Conservation (phyloP, 1,140 invertebrate species). For the Magallana gigas region DNA sequence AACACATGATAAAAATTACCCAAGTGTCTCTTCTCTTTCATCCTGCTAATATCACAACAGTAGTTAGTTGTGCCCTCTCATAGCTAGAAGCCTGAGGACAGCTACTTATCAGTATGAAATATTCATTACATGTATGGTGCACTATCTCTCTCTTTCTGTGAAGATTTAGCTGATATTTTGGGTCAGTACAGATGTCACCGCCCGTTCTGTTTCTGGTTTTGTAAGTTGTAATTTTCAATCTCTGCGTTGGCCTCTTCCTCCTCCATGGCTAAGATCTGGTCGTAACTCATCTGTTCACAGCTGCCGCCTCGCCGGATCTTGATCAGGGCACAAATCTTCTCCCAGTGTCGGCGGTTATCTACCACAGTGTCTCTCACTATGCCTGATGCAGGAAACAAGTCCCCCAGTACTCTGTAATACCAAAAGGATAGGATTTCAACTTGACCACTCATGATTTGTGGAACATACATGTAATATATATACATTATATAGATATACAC, state of each 20-base stretch:
- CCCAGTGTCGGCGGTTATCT: slow-evolving; percentile 77
- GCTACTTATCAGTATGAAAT: neutral
- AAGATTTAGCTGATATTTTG: neutral
- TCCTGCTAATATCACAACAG: neutral
- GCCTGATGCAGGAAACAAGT: slow-evolving; percentile 71
- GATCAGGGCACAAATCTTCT: slow-evolving; percentile 68
- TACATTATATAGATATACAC: no score
- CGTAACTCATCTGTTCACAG: slow-evolving; percentile 70
- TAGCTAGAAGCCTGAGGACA: neutral
- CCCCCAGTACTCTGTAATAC: slow-evolving; percentile 71
- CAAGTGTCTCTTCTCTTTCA: neutral
- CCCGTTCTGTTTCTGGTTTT: slow-evolving; percentile 44
- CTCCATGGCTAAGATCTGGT: slow-evolving; percentile 72
- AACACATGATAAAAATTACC: slow-evolving; percentile 6
- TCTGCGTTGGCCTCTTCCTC: slow-evolving; percentile 60
- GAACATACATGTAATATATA: no score
- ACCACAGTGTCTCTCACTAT: slow-evolving; percentile 68
- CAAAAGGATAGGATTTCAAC: no score
- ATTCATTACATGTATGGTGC: neutral
- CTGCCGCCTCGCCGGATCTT: slow-evolving; percentile 66
- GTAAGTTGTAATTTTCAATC: slow-evolving; percentile 38
- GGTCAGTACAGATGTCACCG: slow-evolving; percentile 35
- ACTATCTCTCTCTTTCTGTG: neutral
- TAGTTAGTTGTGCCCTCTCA: neutral
- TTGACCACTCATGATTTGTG: no score